Base-by-base conservation (phyloP, 2,797 vertebrate species). In the Apogon hyalosoma region DNA sequence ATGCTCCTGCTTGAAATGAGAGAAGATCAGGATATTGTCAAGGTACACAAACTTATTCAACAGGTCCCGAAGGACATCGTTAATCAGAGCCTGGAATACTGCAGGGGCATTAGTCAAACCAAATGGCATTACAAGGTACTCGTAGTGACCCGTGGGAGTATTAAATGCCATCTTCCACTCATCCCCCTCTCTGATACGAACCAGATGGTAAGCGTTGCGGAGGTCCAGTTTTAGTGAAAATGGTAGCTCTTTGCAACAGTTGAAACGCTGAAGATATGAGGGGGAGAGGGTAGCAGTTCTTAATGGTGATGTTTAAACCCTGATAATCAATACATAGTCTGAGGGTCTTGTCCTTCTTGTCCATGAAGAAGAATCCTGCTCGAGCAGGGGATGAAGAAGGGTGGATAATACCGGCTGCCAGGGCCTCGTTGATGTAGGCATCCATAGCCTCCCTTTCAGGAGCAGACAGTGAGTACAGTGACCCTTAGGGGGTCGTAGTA, bases 201-300 rank as follows among this genome's bases (percentile, higher is more conserved):
- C 47, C 9, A 49, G 5, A 13, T 28, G 31, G 7, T 59, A 47
- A 2, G 57, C 13, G 3, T 40, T 55, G 2, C 19, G 5, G 0
- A 69, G 16, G 3, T 69, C 36, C 0, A 49, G 14, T 6, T 42
- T n/a, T 61, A 0, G 66, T 11, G 8, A 54, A 69, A 0, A 55
- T 0, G 0, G 0, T 9, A 0, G 49, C 50, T 0, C 6, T 12
- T 1, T 16, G 3, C 0, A 55, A 3, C 0, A 3, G 12, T 5
- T 39, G 8, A 10, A 48, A 54, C 0, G 19, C 33, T 2, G 40
- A 47, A 5, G n/a, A 31, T 0, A 69, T 11, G 1, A 54, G 9
- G 0, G n/a, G 21, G 0, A 61, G 8, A 1, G 49, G 41, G 7
- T 54, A 61, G 4, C n/a, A 12, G 4, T 61, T 53, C 3, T 51